Base-by-base conservation (phyloP, 2,113 vertebrate genomes). In the Gnathonemus echidnorhynchus region DNA sequence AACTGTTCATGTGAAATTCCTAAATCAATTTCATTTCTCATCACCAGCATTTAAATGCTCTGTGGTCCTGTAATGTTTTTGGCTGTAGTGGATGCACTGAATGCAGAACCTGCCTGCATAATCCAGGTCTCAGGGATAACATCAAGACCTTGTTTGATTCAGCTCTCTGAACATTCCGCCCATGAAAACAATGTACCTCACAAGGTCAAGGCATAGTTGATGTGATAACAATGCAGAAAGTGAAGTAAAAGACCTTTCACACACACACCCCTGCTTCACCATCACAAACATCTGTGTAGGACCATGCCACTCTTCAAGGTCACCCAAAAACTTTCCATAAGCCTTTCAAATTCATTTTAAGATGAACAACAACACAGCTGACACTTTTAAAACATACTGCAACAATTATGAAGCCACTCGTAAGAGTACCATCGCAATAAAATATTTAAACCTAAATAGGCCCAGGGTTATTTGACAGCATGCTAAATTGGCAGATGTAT, bases 201-300 rank as follows among this genome's bases (percentile, higher is more conserved):
- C 56, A 46, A 42, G 88, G 7, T 80, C 13, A 49, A 2, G 21
- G 46, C 1, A 83, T 49, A 89, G 48, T 45, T 80, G 27, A 21
- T 9, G 62, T 17, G 48, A 5, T 52, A 49, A 52, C n/a, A 52
- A 39, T 31, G 50, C 46, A 39, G 45, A 27, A n/a, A 50, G 53
- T 89, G 21, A 39, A 52, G n/a, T 21, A 52, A 58, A 50, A 87
- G 4, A 49, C 87, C 15, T n/a, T 70, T 45, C 1, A 50, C 49
- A 83, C 31, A 92, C 92, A 90, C 11, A 88, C 45, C 74, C 66
- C 62, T 66, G 62, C 45, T 27, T 17, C n/a, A 50, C 45, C 0
- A 0, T 21, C 77, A 88, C 90, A 88, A 90, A 48, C 88, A 90
- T 21, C 15, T 49, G 3, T 85, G 90, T 27, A 9, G 5, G 77